Evolutionary conservation across 2,113 vertebrate genomes (phyloP).

Genomic region (Corythornis madagascariensis): DNA sequence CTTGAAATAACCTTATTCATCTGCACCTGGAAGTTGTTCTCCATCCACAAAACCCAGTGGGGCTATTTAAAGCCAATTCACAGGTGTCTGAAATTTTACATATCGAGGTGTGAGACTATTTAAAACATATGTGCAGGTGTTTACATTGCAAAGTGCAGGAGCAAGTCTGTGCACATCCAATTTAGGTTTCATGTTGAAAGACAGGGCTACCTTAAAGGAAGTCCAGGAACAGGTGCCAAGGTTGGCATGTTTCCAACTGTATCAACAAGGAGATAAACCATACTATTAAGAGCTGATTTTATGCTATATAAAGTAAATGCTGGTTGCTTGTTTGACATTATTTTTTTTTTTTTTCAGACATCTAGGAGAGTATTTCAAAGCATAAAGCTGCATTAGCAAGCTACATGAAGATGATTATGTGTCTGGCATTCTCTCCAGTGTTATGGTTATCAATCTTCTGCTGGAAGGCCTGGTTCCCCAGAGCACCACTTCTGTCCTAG

Average conservation of each 20-base stretch:
- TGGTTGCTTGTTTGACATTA: neutral
- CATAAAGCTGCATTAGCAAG: neutral
- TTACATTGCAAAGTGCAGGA: slow-evolving; percentile 44
- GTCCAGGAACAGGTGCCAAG: slow-evolving; percentile 42
- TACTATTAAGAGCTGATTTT: neutral
- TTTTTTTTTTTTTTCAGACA: neutral
- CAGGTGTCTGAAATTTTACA: slow-evolving; percentile 66
- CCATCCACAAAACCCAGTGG: slow-evolving; percentile 52
- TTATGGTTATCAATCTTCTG: neutral
- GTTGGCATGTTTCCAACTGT: neutral
- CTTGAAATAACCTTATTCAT: slow-evolving; percentile 54
- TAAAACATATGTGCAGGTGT: slow-evolving; percentile 63
- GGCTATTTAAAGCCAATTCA: slow-evolving; percentile 43
- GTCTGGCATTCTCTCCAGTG: neutral
- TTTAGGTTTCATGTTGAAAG: slow-evolving; percentile 40
- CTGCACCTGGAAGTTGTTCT: slow-evolving; percentile 59
- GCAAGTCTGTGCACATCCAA: slow-evolving; percentile 15
- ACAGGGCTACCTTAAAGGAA: slow-evolving; percentile 48
- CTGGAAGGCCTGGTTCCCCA: neutral
- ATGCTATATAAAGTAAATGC: neutral
- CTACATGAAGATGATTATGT: neutral
- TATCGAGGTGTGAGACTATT: slow-evolving; percentile 63
- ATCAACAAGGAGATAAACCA: slow-evolving; percentile 19
- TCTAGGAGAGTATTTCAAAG: neutral
- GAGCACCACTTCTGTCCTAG: neutral